A percentile compares a stretch with the other conserved stretches of the same genome.
Conservation (phyloP, 2,888 invertebrate species). For the Aspidiotus destructor region DNA sequence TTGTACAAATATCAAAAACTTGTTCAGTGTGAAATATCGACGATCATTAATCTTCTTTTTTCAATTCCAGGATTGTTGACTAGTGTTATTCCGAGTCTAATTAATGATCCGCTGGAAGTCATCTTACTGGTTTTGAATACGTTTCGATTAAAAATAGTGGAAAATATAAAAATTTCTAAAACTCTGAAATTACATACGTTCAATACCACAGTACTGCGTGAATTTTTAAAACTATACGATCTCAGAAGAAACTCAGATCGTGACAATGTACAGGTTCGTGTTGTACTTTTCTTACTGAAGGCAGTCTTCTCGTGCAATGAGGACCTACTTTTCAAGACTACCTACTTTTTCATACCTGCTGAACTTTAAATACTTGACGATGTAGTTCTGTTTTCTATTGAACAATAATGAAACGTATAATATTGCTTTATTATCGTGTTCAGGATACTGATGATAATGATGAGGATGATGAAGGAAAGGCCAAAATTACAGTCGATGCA, state of each 20-base stretch:
- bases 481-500: neutral
- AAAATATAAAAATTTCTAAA: constrained; percentile 25
- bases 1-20: neutral
- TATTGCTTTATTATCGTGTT: no score
- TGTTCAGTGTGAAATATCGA: neutral
- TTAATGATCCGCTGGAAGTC: constrained; percentile 10
- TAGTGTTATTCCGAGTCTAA: constrained; percentile 18
- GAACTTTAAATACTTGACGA: no score
- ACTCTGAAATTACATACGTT: constrained; percentile 22
- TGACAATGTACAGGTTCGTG: constrained; percentile 9
- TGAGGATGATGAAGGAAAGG: no score
- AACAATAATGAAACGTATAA: no score
- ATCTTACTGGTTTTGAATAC: constrained; percentile 17
- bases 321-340: neutral
- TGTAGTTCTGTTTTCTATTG: no score
- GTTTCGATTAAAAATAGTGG: constrained; percentile 25
- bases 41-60: neutral
- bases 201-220: constrained; percentile 15
- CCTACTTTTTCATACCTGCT: neutral
- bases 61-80: constrained; percentile 10
- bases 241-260: neutral
- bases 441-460: no score
- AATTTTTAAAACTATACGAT: constrained; percentile 13
- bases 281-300: neutral
- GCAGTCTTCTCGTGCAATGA: neutral